Percentiles rank a stretch among this genome's conserved stretches.
Evolutionary conservation across 2,888 invertebrate genomes (phyloP).

Genomic region (Dione juno): DNA sequence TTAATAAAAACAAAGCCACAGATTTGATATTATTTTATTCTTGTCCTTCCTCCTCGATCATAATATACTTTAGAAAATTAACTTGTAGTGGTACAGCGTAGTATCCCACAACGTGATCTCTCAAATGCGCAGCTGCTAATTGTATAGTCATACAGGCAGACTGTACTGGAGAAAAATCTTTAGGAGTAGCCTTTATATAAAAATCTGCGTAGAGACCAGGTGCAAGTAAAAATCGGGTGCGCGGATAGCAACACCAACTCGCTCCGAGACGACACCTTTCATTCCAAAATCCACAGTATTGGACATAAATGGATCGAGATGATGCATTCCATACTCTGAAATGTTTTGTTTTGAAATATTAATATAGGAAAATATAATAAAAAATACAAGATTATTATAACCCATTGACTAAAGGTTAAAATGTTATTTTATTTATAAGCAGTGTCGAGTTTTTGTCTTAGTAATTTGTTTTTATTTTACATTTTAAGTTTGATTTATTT

Average conservation of each 20-base stretch:
- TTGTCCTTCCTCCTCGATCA: conserved; percentile 35
- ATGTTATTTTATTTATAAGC: no score
- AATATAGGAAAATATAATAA: neutral
- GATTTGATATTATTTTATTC: conserved; percentile 14
- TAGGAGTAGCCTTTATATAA: conserved; percentile 58
- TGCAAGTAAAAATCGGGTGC: conserved; percentile 61
- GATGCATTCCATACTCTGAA: conserved; percentile 63
- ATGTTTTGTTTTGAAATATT: conserved; percentile 31
- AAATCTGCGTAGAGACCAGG: conserved; percentile 61
- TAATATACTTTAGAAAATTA: conserved; percentile 58
- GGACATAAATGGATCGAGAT: conserved; percentile 58
- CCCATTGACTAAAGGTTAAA: conserved; percentile 25
- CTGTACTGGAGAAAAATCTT: conserved; percentile 51
- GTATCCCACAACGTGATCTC: conserved; percentile 62
- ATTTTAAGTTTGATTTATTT: neutral
- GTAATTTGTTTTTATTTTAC: neutral
- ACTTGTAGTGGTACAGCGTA: conserved; percentile 63
- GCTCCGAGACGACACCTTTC: conserved; percentile 61
- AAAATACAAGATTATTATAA: conserved; percentile 7
- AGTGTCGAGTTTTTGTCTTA: neutral
- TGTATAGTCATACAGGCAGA: conserved; percentile 56
- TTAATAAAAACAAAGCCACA: no score
- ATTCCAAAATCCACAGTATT: conserved; percentile 63
- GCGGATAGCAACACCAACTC: conserved; percentile 62
- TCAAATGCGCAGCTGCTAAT: conserved; percentile 61